phyloP scores from a whole-genome alignment of 2,113 vertebrate genomes.

The Mustelus asterias region DNA sequence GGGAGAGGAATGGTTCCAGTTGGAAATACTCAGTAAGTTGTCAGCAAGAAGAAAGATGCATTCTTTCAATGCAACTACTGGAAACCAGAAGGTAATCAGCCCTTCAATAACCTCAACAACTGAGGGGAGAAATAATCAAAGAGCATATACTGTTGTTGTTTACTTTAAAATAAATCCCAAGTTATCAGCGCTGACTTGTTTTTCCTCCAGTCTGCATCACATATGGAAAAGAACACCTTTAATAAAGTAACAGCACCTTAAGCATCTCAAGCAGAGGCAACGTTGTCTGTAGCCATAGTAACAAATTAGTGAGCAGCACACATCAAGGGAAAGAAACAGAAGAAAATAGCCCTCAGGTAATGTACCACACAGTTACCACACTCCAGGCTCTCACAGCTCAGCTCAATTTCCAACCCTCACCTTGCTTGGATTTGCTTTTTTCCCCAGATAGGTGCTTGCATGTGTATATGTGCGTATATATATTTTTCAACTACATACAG shows the following conservation, averaged over 20 bases:
- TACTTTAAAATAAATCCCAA: slow-evolving; percentile 4
- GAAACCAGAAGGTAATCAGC: background rate
- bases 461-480: too few relatives aligned
- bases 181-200: background rate
- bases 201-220: background rate
- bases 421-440: background rate
- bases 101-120: background rate
- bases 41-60: background rate
- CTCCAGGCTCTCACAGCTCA: background rate
- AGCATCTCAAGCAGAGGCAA: slow-evolving; percentile 46
- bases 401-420: background rate
- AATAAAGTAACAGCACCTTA: slow-evolving; percentile 27
- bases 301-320: slow-evolving; percentile 47
- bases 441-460: background rate
- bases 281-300: slow-evolving; percentile 58
- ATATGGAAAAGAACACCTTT: slow-evolving; percentile 6
- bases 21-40: background rate
- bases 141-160: background rate
- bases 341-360: background rate
- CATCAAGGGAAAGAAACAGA: slow-evolving; percentile 41
- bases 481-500: background rate
- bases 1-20: background rate
- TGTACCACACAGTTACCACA: background rate
- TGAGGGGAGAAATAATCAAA: background rate
- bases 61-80: background rate